Evolutionary conservation across 1,140 invertebrate genomes (phyloP).

Genomic region (Conus betulinus): DNA sequence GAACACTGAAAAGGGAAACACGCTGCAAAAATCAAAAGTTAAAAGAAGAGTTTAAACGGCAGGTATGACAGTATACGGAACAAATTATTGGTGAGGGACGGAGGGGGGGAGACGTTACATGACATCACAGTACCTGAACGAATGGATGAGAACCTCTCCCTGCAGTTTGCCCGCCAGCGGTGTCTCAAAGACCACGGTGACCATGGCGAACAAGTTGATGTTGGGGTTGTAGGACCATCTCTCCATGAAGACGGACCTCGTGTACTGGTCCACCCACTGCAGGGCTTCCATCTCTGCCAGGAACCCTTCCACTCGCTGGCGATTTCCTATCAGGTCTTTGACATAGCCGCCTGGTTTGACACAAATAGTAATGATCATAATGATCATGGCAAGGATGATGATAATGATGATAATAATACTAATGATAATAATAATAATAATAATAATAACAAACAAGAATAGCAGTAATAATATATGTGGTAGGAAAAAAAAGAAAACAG

Average conservation of each 20-base stretch:
- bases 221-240: constrained; percentile 78
- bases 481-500: no score
- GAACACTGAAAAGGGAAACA: no score
- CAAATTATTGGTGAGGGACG: no score
- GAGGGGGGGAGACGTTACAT: not conserved
- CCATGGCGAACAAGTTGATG: constrained; percentile 66
- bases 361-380: no score
- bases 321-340: constrained; percentile 72
- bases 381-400: no score
- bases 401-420: no score
- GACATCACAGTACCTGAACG: constrained; percentile 37
- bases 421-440: no score
- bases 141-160: constrained; percentile 47
- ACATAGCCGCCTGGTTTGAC: constrained; percentile 74
- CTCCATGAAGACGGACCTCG: constrained; percentile 77
- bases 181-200: constrained; percentile 62
- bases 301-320: constrained; percentile 60
- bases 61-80: no score
- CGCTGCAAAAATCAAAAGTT: no score
- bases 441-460: no score
- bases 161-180: constrained; percentile 52
- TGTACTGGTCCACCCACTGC: constrained; percentile 77
- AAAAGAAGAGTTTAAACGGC: no score
- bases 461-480: no score
- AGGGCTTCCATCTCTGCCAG: constrained; percentile 67